phyloP scores from a whole-genome alignment of 64 coral and sea anemone genomes.

The Dendronephthya gigantea region DNA sequence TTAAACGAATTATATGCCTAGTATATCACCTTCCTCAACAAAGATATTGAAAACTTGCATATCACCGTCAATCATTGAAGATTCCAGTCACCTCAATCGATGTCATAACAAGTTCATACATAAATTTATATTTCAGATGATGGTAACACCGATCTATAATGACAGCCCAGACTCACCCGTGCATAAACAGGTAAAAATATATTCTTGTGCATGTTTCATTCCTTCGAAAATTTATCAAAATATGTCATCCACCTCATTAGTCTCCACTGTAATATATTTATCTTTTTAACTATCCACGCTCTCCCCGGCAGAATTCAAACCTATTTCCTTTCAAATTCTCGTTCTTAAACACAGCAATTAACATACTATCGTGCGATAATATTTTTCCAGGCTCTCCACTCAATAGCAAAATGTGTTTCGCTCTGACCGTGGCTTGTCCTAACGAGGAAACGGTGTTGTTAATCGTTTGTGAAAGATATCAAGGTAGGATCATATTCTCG shows the following conservation, averaged over 20 bases:
- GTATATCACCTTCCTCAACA: too few relatives aligned
- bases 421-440: slow-evolving; percentile 68
- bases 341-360: background rate
- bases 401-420: slow-evolving; percentile 98
- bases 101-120: too few relatives aligned
- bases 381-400: slow-evolving; percentile 71
- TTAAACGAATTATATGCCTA: background rate
- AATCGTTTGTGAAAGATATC: slow-evolving; percentile 86
- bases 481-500: slow-evolving; percentile 39
- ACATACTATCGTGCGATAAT: too few relatives aligned
- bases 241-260: too few relatives aligned
- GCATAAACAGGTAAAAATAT: slow-evolving; percentile 72
- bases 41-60: too few relatives aligned
- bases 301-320: too few relatives aligned
- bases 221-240: too few relatives aligned
- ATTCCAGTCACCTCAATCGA: too few relatives aligned
- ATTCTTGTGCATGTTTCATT: background rate
- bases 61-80: too few relatives aligned
- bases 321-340: too few relatives aligned
- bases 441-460: slow-evolving; percentile 60
- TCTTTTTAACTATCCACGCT: too few relatives aligned
- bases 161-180: slow-evolving; percentile 41
- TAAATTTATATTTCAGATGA: slow-evolving; percentile 47
- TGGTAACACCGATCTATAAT: slow-evolving; percentile 79
- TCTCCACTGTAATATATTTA: too few relatives aligned